Conservation (phyloP, 92 coral and sea anemone genomes). For the Diadumene lineata region DNA sequence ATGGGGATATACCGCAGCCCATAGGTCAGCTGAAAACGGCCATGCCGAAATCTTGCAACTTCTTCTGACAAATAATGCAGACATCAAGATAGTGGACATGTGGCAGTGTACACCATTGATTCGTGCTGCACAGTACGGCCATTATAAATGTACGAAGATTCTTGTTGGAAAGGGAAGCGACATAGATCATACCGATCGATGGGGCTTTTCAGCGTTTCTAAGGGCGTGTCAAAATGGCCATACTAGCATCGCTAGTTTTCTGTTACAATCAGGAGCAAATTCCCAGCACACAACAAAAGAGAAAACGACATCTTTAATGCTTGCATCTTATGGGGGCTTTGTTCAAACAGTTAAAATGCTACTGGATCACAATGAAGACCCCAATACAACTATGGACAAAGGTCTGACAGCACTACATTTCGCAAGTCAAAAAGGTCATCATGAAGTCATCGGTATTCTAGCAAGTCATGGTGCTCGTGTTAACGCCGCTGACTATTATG, state of each 20-base stretch:
- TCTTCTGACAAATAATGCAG: slow-evolving; percentile 47
- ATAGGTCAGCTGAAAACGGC: slow-evolving; percentile 74
- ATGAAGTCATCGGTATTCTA: slow-evolving; percentile 32
- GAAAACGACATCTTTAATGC: slow-evolving; percentile 43
- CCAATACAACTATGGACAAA: slow-evolving; percentile 41
- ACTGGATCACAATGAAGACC: slow-evolving; percentile 27
- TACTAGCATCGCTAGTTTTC: slow-evolving; percentile 31
- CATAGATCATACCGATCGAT: slow-evolving; percentile 40
- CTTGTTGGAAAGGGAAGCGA: slow-evolving; percentile 43
- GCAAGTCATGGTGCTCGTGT: slow-evolving; percentile 29
- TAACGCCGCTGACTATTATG: slow-evolving; percentile 53
- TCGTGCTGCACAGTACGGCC: slow-evolving; percentile 70
- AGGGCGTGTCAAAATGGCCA: slow-evolving; percentile 63
- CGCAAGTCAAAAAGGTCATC: slow-evolving; percentile 61
- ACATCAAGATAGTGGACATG: slow-evolving; percentile 48
- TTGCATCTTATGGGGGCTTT: slow-evolving; percentile 52
- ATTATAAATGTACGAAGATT: slow-evolving; percentile 49
- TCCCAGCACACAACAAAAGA: slow-evolving; percentile 33
- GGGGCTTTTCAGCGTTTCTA: slow-evolving; percentile 52
- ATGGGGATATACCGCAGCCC: slow-evolving; percentile 73
- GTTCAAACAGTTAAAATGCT: slow-evolving; percentile 33
- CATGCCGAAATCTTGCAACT: slow-evolving; percentile 42
- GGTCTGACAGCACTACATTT: slow-evolving; percentile 57
- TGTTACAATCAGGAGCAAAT: slow-evolving; percentile 39
- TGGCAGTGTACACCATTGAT: slow-evolving; percentile 62